phyloP scores from a whole-genome alignment of 2,797 vertebrate species.

The Neostethus bicornis region DNA sequence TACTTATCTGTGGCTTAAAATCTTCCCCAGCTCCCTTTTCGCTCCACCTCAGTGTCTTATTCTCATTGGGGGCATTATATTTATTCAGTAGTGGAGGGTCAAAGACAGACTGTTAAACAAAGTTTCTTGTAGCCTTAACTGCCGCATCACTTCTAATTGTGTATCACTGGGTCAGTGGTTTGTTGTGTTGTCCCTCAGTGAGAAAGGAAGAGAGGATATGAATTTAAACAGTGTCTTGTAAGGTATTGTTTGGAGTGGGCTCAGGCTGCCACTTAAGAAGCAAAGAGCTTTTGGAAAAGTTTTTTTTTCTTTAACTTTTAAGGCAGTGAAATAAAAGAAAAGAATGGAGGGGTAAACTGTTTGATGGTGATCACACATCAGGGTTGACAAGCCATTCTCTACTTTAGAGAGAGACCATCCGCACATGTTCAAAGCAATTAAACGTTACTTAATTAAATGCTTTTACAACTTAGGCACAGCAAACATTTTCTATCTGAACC shows the following conservation, averaged over 20 bases:
- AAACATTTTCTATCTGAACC: constrained; percentile 66
- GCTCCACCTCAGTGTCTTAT: constrained; percentile 76
- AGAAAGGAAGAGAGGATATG: constrained; percentile 82
- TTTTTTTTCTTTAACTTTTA: constrained; percentile 74
- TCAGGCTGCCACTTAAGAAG: constrained; percentile 80
- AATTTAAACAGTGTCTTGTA: constrained; percentile 88
- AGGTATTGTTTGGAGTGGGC: constrained; percentile 79
- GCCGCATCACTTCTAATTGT: constrained; percentile 87
- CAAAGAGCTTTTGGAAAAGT: constrained; percentile 67
- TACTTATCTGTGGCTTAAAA: constrained; percentile 89
- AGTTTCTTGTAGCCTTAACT: constrained; percentile 85
- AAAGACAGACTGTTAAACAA: constrained; percentile 85
- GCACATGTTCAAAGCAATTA: constrained; percentile 69
- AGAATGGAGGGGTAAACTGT: constrained; percentile 73
- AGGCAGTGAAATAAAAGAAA: constrained; percentile 74
- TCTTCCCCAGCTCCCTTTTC: constrained; percentile 80
- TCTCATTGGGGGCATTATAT: constrained; percentile 81
- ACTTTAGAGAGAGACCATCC: constrained; percentile 55
- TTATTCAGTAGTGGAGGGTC: constrained; percentile 84
- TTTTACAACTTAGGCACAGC: constrained; percentile 42
- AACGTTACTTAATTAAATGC: constrained; percentile 59
- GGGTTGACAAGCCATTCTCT: constrained; percentile 64
- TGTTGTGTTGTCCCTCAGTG: constrained; percentile 79
- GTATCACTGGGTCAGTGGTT: constrained; percentile 83
- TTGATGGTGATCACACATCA: constrained; percentile 77